Evolutionary conservation across 1,140 invertebrate species (phyloP).

Genomic region (Ceratina calcarata): DNA sequence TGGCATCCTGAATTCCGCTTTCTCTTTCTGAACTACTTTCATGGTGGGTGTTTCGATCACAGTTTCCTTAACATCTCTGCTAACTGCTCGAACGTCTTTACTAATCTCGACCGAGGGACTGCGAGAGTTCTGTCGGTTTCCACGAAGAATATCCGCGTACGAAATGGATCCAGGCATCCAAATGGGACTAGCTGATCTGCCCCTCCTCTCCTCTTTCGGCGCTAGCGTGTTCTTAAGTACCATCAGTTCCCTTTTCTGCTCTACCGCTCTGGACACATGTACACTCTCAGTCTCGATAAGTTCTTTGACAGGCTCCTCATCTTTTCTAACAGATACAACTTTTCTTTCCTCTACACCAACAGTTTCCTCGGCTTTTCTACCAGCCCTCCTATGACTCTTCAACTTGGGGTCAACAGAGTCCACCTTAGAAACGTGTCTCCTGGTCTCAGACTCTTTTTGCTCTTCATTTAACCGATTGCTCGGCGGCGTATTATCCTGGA

Average conservation of each 20-base stretch:
- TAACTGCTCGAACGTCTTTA: not conserved
- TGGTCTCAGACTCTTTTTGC: conserved; percentile 27
- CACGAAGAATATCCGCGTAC: conserved; percentile 89
- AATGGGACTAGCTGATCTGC: conserved; percentile 85
- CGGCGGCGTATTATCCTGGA: not conserved
- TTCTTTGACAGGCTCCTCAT: not conserved
- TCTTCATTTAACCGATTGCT: not conserved
- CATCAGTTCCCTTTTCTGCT: not conserved
- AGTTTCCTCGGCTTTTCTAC: not conserved
- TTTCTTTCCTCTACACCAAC: not conserved
- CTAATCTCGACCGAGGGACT: conserved; percentile 44
- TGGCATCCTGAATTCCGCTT: not conserved
- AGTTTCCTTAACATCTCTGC: not conserved
- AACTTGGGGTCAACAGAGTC: not conserved
- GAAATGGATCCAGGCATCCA: conserved; percentile 87
- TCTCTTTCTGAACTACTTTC: not conserved
- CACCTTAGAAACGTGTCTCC: conserved; percentile 7
- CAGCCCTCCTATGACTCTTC: not conserved
- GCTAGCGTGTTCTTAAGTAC: conserved; percentile 43
- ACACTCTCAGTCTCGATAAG: not conserved
- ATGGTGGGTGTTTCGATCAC: not conserved
- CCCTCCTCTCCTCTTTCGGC: conserved; percentile 70
- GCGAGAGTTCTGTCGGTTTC: conserved; percentile 72
- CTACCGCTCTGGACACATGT: not conserved
- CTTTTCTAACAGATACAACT: not conserved